A percentile compares a stretch with the other conserved stretches of the same genome.
Evolutionary conservation across 2,888 invertebrate species (phyloP).

Genomic region (Hesperia comma): DNA sequence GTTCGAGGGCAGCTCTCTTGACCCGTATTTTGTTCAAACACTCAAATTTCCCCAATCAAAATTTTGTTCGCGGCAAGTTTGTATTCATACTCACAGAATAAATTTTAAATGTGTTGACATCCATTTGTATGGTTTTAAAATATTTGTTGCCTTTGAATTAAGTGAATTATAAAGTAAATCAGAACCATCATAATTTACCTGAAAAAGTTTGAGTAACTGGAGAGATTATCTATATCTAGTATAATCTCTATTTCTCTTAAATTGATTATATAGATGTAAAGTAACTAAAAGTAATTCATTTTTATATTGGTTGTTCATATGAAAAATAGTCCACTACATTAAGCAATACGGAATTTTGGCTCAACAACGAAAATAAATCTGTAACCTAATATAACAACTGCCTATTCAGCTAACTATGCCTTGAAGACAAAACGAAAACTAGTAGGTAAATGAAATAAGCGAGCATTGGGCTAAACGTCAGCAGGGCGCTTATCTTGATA

Average conservation of each 20-base stretch:
- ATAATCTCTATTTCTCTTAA: too few species aligned
- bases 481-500: conserved; percentile 75
- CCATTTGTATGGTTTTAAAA: neutral
- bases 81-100: neutral
- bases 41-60: conserved; percentile 33
- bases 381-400: conserved; percentile 36
- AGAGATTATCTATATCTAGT: too few species aligned
- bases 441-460: conserved; percentile 77
- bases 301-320: too few species aligned
- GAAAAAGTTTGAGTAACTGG: too few species aligned
- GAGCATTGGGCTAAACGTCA: conserved; percentile 68
- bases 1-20: conserved; percentile 37
- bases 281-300: too few species aligned
- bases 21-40: conserved; percentile 42
- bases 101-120: neutral
- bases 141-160: neutral
- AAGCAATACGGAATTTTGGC: too few species aligned
- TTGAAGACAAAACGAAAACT: conserved; percentile 67
- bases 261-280: too few species aligned
- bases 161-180: neutral
- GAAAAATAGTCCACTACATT: too few species aligned
- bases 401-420: conserved; percentile 60
- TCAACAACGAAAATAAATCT: too few species aligned
- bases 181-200: too few species aligned
- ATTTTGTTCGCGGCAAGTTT: conserved; percentile 26